Evolutionary conservation across 2,797 vertebrate genomes (phyloP), one percentile per base, ranked within the genome.

Genomic region (Sebastolobus alascanus): DNA sequence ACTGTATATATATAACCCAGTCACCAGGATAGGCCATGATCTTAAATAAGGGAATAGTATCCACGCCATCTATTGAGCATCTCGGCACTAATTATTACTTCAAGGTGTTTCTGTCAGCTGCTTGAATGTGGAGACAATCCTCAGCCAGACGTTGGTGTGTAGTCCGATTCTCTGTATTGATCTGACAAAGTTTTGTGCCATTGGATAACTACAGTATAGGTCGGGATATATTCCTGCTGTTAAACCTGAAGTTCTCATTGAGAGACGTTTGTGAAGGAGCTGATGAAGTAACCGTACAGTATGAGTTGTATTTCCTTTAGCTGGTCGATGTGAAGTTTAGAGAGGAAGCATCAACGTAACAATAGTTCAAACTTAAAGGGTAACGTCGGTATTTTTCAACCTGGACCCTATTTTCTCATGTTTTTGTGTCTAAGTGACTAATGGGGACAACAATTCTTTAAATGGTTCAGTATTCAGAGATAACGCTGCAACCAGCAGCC

Each of bases 51-150:
- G 82, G 86, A 83, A 54, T 59, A 20, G 38, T 66, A 68, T 79
- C 68, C 86, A 83, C 38, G 82, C 52, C 86, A 84, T 88, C 31
- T 84, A 79, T 58, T 54, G 31, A 79, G 68, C 74, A 25, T 82
- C 78, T 73, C 68, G 16, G 73, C 68, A 77, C 77, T 13, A 43
- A 63, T 78, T 61, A 78, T 46, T 46, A 20, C 50, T 52, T 52
- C 87, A 91, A 82, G 78, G 82, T 87, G 78, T 88, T 89, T 92
- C 82, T 87, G 80, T 90, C 88, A 75, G 91, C 93, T 93, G 89
- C 89, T 93, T 85, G 88, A 92, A 92, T 89, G 89, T 91, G 93
- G 92, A 92, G 92, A 93, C 93, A 93, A 94, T 94, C 92, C 86
- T 68, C 68, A 87, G 80, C 84, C 27, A 27, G 75, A 81, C 38